Conservation (phyloP, 2,113 vertebrate genomes). For the Neoarius graeffei region DNA sequence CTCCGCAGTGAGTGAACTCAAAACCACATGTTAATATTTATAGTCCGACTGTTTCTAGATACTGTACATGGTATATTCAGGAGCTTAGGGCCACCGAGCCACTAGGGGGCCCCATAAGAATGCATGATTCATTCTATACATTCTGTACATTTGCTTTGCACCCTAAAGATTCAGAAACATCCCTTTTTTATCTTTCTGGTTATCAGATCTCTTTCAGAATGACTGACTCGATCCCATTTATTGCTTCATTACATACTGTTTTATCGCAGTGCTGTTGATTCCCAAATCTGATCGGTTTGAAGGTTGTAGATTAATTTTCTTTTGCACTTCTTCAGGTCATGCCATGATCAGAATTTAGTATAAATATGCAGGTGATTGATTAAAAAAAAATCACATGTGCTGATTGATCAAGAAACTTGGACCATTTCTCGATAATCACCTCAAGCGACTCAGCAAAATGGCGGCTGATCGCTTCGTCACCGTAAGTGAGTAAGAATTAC, state of each 20-base stretch:
- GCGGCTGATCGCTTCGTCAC: too few species aligned
- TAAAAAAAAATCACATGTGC: too few species aligned
- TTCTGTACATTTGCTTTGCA: neutral
- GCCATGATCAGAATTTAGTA: neutral
- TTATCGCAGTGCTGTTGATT: neutral
- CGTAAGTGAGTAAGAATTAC: too few species aligned
- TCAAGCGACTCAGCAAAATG: too few species aligned
- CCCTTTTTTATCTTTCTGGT: neutral
- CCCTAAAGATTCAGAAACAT: neutral
- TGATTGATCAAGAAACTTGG: too few species aligned
- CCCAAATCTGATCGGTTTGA: neutral
- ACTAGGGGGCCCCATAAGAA: neutral
- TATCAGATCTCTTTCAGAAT: neutral
- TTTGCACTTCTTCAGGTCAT: neutral
- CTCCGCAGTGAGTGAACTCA: slow-evolving; percentile 83
- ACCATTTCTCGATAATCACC: too few species aligned
- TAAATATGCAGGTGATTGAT: too few species aligned
- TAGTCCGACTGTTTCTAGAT: neutral
- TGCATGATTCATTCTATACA: neutral
- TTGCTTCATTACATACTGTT: neutral
- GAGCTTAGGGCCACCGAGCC: neutral
- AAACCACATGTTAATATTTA: neutral
- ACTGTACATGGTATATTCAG: neutral
- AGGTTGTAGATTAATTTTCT: neutral
- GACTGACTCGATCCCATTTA: neutral